These are phyloP conservation scores for Burhinus bistriatus DNA, from an alignment of 2,113 vertebrate genomes.

Conservation along the genomic window DNA sequence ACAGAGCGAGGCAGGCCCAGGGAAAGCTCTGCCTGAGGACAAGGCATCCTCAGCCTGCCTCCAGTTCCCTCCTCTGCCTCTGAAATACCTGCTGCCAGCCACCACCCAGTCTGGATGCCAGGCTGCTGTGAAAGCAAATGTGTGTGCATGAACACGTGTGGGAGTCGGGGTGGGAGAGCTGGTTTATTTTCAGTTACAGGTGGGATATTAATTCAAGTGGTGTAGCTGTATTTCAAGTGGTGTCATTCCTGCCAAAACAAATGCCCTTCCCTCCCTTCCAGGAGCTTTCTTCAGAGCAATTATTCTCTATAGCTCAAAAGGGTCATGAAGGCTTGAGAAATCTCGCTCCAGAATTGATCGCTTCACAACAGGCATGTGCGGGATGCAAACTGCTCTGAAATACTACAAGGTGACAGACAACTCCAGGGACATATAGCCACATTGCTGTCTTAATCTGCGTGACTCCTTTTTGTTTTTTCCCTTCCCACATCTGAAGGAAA, in stretches of 20 bases:
- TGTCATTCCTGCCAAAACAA: conserved; percentile 18
- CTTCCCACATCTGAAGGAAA: not conserved
- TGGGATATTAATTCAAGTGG: not conserved
- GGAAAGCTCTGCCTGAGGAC: not conserved
- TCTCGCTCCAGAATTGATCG: not conserved
- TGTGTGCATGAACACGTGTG: accelerated
- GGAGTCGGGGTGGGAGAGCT: not conserved
- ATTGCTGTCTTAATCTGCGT: not conserved
- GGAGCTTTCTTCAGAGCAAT: conserved; percentile 6
- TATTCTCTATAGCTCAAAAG: not conserved
- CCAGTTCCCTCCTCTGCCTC: not conserved
- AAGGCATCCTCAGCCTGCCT: not conserved
- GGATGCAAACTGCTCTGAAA: not conserved
- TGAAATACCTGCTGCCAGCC: not conserved
- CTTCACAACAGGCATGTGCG: not conserved
- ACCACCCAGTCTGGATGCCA: not conserved
- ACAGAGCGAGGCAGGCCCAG: not conserved
- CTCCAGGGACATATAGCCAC: not conserved
- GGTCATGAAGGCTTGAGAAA: not conserved
- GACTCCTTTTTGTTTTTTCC: not conserved
- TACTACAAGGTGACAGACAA: not conserved
- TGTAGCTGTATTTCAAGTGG: not conserved
- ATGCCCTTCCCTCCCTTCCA: not conserved
- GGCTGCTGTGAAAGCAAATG: not conserved
- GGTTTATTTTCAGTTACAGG: not conserved